A percentile compares a stretch with the other conserved stretches of the same genome.
Evolutionary conservation across 2,888 invertebrate genomes (phyloP).

Genomic region (Callimorpha dominula): DNA sequence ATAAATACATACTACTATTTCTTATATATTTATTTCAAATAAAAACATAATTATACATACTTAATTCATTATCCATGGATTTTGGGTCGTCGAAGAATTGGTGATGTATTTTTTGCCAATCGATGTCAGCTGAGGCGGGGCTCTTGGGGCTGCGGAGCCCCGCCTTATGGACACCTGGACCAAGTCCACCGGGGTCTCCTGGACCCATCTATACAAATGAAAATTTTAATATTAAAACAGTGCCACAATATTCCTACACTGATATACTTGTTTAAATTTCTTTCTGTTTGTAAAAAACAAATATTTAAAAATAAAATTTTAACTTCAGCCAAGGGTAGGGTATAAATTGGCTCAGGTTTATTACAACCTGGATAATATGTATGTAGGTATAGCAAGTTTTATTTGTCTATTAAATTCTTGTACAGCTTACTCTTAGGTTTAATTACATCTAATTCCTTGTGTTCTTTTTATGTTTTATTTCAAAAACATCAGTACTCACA

Average conservation of each 20-base stretch:
- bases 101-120: slow-evolving; percentile 96
- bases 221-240: background rate
- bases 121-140: slow-evolving; percentile 89
- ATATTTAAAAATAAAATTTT: no score
- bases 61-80: slow-evolving; percentile 84
- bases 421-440: background rate
- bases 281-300: no score
- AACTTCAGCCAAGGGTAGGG: no score
- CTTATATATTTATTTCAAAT: background rate
- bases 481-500: slow-evolving; percentile 60
- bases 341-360: no score
- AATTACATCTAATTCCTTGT: no score
- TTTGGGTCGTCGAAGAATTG: slow-evolving; percentile 93
- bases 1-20: background rate
- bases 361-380: no score
- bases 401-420: no score
- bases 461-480: no score
- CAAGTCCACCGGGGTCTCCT: slow-evolving; percentile 79
- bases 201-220: slow-evolving; percentile 75
- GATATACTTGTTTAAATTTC: no score
- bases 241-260: no score
- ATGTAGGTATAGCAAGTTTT: no score
- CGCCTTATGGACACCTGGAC: slow-evolving; percentile 67
- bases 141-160: slow-evolving; percentile 78
- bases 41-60: slow-evolving; percentile 57